Evolutionary conservation across 2,113 vertebrate genomes (phyloP).

Genomic region (Dipodomys merriami): DNA sequence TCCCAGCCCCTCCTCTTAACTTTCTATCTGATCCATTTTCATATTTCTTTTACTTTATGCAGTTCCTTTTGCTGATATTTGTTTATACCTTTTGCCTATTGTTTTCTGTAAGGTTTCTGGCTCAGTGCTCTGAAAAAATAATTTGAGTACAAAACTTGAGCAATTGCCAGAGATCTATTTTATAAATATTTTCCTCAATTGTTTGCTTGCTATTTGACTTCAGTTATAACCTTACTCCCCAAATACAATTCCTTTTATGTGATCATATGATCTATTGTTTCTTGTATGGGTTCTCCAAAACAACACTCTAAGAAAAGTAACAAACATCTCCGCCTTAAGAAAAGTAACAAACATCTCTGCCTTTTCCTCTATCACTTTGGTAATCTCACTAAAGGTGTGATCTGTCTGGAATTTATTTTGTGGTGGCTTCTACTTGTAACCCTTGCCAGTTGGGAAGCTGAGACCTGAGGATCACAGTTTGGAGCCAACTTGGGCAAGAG

Average conservation of each 20-base stretch:
- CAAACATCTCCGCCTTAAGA: too few species aligned
- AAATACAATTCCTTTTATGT: background rate
- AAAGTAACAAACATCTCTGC: too few species aligned
- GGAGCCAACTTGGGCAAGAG: too few species aligned
- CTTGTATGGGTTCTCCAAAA: background rate
- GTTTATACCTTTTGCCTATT: background rate
- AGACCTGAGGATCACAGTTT: too few species aligned
- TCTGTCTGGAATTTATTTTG: conserved; percentile 47
- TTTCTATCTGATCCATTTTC: background rate
- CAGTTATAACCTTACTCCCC: background rate
- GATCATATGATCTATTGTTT: background rate
- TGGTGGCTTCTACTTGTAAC: background rate
- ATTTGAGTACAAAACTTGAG: background rate
- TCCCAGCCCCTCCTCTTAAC: background rate
- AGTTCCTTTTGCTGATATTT: background rate
- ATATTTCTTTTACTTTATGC: background rate
- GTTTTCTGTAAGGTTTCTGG: background rate
- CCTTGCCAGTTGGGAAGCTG: too few species aligned
- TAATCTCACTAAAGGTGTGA: conserved; percentile 14
- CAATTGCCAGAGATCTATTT: background rate
- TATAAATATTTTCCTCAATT: background rate
- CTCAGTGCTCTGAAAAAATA: conserved; percentile 6
- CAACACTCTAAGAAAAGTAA: background rate
- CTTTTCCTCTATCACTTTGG: background rate
- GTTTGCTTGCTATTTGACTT: conserved; percentile 16